Conservation (phyloP, 2,888 invertebrate species). For the Napeogenes sylphis region DNA sequence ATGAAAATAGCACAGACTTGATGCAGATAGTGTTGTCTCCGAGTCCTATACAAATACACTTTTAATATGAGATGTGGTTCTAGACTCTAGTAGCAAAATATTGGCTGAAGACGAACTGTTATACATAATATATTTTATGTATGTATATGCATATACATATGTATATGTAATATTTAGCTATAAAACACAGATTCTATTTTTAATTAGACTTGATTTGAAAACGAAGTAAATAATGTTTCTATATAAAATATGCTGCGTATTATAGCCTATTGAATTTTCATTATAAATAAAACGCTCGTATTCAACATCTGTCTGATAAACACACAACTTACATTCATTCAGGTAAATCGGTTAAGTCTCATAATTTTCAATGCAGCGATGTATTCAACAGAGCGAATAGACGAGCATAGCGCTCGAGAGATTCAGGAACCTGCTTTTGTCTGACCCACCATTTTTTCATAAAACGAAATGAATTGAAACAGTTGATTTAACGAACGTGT, state of each 20-base stretch:
- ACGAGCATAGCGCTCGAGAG: slow-evolving; percentile 12
- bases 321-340: neutral
- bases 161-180: too few relatives aligned
- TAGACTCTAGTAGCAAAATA: slow-evolving; percentile 10
- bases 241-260: too few relatives aligned
- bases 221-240: too few relatives aligned
- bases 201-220: too few relatives aligned
- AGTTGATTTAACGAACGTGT: slow-evolving; percentile 36
- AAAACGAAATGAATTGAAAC: slow-evolving; percentile 29
- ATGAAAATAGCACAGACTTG: slow-evolving; percentile 1
- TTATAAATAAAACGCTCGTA: too few relatives aligned
- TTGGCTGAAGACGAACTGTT: neutral
- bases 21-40: slow-evolving; percentile 19
- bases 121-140: neutral
- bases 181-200: too few relatives aligned
- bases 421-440: slow-evolving; percentile 7
- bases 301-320: neutral
- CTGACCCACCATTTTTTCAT: slow-evolving; percentile 9
- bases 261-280: too few relatives aligned
- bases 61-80: slow-evolving; percentile 30
- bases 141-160: neutral
- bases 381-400: slow-evolving; percentile 10
- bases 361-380: slow-evolving; percentile 14
- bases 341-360: slow-evolving; percentile 9
- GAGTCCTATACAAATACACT: slow-evolving; percentile 29